Evolutionary conservation across 2,113 vertebrate species (phyloP).

Genomic region (Rhynchomys soricoides): DNA sequence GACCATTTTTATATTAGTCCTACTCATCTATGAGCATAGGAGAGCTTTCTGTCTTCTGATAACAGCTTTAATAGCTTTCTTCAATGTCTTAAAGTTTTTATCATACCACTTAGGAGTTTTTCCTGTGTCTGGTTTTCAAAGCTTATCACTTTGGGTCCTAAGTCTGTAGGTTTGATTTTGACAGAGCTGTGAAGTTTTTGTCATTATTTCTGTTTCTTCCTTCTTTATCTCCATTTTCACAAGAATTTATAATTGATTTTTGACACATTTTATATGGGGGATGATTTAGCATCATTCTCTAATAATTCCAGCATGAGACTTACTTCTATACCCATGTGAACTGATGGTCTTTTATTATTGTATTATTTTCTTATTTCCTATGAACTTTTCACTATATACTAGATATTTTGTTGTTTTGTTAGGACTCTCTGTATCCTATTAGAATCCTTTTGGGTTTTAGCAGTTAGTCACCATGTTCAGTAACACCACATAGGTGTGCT

Average conservation of each 20-base stretch:
- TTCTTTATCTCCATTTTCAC: slow-evolving; percentile 10
- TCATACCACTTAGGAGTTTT: not conserved
- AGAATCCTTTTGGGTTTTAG: slow-evolving; percentile 47
- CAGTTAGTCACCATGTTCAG: not conserved
- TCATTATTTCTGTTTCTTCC: slow-evolving; percentile 17
- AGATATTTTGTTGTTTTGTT: slow-evolving; percentile 42
- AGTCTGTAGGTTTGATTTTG: not conserved
- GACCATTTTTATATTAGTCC: not conserved
- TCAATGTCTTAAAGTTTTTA: not conserved
- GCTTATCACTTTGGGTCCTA: not conserved
- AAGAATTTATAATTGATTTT: slow-evolving; percentile 25
- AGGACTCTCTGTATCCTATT: not conserved
- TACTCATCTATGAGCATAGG: not conserved
- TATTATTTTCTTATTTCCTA: slow-evolving; percentile 36
- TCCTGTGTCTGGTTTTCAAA: slow-evolving; percentile 38
- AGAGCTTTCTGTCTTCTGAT: not conserved
- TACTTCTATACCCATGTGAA: not conserved
- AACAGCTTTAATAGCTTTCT: not conserved
- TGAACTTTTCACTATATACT: not conserved
- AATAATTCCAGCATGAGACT: not conserved
- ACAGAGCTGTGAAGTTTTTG: not conserved
- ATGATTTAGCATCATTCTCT: slow-evolving; percentile 27
- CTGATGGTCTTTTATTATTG: slow-evolving; percentile 14
- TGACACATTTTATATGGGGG: not conserved
- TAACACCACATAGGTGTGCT: not conserved